These are phyloP conservation scores for Xyrauchen texanus DNA, from an alignment of 2,113 vertebrate genomes.

Conservation along the genomic window DNA sequence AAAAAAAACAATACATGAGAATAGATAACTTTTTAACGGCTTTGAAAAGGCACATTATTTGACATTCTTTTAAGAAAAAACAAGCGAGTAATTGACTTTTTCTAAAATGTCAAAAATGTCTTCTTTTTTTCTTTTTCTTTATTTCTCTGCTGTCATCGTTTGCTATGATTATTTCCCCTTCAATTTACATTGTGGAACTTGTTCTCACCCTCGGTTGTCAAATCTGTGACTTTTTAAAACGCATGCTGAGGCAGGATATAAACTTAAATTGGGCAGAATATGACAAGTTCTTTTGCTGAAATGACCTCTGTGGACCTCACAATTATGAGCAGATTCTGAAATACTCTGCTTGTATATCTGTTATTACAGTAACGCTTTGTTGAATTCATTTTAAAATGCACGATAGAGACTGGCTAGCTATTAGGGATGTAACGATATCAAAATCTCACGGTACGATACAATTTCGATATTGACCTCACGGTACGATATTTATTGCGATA, in stretches of 20 bases:
- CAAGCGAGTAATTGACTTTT: not conserved
- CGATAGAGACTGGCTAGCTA: constrained; percentile 3
- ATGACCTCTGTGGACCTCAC: not conserved
- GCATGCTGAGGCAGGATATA: constrained; percentile 12
- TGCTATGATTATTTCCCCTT: not conserved
- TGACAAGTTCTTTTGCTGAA: constrained; percentile 10
- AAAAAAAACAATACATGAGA: not conserved
- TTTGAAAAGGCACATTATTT: constrained; percentile 8
- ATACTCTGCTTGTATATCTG: not conserved
- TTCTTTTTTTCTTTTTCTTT: not conserved
- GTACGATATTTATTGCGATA: no score
- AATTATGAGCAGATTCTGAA: constrained; percentile 33
- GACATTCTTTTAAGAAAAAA: not conserved
- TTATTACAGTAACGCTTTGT: constrained; percentile 13
- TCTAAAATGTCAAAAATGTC: not conserved
- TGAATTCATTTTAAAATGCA: constrained; percentile 6
- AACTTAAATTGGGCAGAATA: constrained; percentile 49
- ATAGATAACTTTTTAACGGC: not conserved
- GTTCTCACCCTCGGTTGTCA: constrained; percentile 38
- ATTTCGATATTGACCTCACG: no score
- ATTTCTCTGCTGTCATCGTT: not conserved
- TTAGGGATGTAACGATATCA: no score
- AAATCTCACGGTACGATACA: no score
- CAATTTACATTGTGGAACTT: not conserved
- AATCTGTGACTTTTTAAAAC: constrained; percentile 43